These are phyloP conservation scores for Crioceris asparagi DNA, from an alignment of 2,888 invertebrate species.

Conservation along the genomic window DNA sequence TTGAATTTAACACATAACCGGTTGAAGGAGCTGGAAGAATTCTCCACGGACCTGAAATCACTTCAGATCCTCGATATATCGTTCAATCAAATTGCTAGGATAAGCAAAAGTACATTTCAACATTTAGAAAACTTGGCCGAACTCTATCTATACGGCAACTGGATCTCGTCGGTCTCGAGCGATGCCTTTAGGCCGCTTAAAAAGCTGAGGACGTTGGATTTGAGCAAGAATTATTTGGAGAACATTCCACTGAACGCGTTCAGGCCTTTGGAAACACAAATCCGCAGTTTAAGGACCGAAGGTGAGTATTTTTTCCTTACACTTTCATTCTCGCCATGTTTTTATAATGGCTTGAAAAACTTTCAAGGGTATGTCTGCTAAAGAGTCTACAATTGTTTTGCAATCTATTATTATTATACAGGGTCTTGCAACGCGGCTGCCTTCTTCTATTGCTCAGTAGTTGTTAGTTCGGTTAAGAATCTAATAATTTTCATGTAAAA, in stretches of 20 bases:
- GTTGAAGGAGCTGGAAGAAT: conserved; percentile 70
- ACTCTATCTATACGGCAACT: conserved; percentile 70
- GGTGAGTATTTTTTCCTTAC: conserved; percentile 46
- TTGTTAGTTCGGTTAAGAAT: too few relatives aligned
- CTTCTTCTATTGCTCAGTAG: too few relatives aligned
- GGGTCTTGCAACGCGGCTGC: too few relatives aligned
- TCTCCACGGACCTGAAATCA: conserved; percentile 64
- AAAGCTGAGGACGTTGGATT: conserved; percentile 63
- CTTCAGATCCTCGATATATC: conserved; percentile 73
- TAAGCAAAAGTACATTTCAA: conserved; percentile 65
- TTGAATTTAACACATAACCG: conserved; percentile 78
- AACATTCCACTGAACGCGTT: conserved; percentile 69
- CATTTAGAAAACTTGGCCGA: conserved; percentile 67
- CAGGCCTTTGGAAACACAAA: conserved; percentile 69
- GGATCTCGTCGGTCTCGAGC: conserved; percentile 64
- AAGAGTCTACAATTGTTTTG: too few relatives aligned
- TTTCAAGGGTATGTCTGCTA: too few relatives aligned
- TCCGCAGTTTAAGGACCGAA: conserved; percentile 65
- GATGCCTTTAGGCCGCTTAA: conserved; percentile 69
- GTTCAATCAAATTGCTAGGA: conserved; percentile 68
- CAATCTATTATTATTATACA: background rate
- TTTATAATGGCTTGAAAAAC: background rate
- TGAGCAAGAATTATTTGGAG: conserved; percentile 76
- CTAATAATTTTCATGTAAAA: too few relatives aligned
- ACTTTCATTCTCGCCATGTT: conserved; percentile 1